Evolutionary conservation across 2,888 invertebrate species (phyloP).

Genomic region (Lochmaea capreae): DNA sequence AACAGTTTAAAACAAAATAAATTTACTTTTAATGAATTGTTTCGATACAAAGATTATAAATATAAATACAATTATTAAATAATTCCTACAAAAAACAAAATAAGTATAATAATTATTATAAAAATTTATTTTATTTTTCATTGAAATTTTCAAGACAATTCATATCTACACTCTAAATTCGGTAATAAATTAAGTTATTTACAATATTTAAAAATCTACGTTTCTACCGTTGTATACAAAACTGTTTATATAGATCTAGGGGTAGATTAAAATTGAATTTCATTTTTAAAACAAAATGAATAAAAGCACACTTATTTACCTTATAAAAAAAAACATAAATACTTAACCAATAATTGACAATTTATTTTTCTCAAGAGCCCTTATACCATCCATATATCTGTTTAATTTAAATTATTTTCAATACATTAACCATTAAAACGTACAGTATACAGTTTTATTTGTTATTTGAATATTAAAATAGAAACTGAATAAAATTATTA

Average conservation of each 20-base stretch:
- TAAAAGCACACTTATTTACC: not conserved
- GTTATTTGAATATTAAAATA: too few relatives aligned
- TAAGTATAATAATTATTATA: not conserved
- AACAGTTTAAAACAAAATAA: conserved; percentile 5
- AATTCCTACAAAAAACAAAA: not conserved
- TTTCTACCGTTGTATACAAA: conserved; percentile 23
- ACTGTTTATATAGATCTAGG: conserved; percentile 3
- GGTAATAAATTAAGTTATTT: conserved; percentile 34
- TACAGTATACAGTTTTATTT: too few relatives aligned
- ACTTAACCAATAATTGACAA: conserved; percentile 8
- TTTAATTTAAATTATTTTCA: too few relatives aligned
- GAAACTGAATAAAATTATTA: too few relatives aligned
- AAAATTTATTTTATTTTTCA: not conserved
- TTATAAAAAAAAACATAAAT: conserved; percentile 7
- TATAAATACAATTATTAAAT: not conserved
- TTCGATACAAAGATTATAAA: conserved; percentile 6
- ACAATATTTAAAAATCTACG: conserved; percentile 21
- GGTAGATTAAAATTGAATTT: conserved; percentile 16
- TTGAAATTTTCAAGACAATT: conserved; percentile 1
- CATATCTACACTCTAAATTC: conserved; percentile 2
- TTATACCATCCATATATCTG: not conserved
- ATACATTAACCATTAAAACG: too few relatives aligned
- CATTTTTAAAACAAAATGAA: conserved; percentile 35
- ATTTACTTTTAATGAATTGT: not conserved
- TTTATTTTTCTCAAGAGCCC: not conserved